Percentiles rank a stretch among this genome's conserved stretches.
Evolutionary conservation across 2,113 vertebrate species (phyloP).

Genomic region (Ahaetulla prasina): DNA sequence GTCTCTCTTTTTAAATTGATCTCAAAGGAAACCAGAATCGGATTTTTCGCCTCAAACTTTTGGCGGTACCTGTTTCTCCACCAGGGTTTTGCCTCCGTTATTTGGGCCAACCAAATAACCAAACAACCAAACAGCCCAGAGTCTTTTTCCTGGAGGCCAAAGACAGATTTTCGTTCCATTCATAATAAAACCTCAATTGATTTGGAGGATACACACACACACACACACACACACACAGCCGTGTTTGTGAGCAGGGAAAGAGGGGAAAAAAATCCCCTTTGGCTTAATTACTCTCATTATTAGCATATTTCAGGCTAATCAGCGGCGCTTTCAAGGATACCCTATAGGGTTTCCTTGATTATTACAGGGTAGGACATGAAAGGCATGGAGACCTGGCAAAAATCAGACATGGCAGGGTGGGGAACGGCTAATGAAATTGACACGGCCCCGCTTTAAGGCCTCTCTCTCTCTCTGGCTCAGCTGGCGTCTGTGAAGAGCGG

Average conservation of each 20-base stretch:
- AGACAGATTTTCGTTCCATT: conserved; percentile 52
- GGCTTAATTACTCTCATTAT: conserved; percentile 95
- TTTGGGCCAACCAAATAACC: too few species aligned
- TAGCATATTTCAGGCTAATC: conserved; percentile 79
- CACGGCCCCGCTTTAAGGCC: background rate
- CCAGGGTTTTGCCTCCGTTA: too few species aligned
- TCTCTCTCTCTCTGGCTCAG: conserved; percentile 4
- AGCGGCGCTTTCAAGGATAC: conserved; percentile 82
- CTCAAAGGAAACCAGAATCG: too few species aligned
- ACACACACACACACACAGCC: background rate
- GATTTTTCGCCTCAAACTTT: too few species aligned
- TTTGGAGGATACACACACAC: conserved; percentile 10
- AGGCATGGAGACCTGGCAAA: conserved; percentile 76
- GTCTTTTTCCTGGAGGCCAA: conserved; percentile 38
- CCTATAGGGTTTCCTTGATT: conserved; percentile 86
- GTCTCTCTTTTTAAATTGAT: background rate
- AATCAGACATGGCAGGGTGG: conserved; percentile 70
- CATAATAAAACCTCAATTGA: background rate
- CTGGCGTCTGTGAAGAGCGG: background rate
- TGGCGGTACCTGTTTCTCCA: too few species aligned
- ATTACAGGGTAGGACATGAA: conserved; percentile 81
- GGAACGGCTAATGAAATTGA: conserved; percentile 47
- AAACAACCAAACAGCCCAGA: too few species aligned
- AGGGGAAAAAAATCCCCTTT: conserved; percentile 72
- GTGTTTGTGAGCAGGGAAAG: conserved; percentile 40